These are phyloP conservation scores for Cololabis saira DNA, from an alignment of 2,113 vertebrate species.

Conservation along the genomic window DNA sequence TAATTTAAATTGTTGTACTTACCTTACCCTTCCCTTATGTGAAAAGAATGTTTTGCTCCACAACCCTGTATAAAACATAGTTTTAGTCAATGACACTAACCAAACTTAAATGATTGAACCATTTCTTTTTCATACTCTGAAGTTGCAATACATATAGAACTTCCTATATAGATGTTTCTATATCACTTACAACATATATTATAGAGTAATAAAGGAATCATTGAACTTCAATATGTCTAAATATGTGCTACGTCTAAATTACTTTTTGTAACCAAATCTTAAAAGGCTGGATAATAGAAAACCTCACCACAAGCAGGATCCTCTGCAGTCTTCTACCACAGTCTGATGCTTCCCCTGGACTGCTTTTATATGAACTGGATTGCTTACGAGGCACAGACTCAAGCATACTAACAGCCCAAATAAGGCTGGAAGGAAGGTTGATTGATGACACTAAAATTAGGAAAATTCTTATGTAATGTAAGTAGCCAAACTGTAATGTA, in stretches of 20 bases:
- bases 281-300: no score
- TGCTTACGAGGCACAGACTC: slow-evolving; percentile 51
- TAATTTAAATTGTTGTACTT: neutral
- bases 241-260: no score
- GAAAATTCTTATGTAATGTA: neutral
- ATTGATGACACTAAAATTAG: slow-evolving; percentile 14
- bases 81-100: neutral
- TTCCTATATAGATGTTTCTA: neutral
- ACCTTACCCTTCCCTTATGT: slow-evolving; percentile 23
- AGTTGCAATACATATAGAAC: neutral
- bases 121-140: neutral
- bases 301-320: slow-evolving; percentile 54
- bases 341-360: neutral
- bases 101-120: neutral
- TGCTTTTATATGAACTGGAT: slow-evolving; percentile 47
- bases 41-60: slow-evolving; percentile 26
- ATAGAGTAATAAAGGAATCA: no score
- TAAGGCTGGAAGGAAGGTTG: slow-evolving; percentile 33
- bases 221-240: no score
- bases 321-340: slow-evolving; percentile 41
- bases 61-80: slow-evolving; percentile 39
- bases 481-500: neutral
- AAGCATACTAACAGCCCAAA: slow-evolving; percentile 23
- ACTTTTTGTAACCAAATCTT: no score
- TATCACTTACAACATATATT: no score